Conservation (phyloP, 2,113 vertebrate genomes). For the Cryptomyrus ogoouensis region DNA sequence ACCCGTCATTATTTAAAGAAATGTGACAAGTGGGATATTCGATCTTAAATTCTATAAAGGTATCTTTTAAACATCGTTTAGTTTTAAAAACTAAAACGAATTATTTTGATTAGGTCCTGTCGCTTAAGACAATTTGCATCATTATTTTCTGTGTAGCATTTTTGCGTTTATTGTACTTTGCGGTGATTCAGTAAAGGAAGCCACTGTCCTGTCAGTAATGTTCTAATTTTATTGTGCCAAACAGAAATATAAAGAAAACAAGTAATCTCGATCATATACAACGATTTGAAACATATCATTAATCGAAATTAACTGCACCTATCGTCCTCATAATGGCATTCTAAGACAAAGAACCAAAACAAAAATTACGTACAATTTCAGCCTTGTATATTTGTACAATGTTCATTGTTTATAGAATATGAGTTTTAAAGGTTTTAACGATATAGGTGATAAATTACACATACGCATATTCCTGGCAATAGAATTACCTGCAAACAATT, state of each 20-base stretch:
- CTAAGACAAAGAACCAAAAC: background rate
- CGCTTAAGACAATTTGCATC: background rate
- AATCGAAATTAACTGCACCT: background rate
- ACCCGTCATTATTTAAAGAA: background rate
- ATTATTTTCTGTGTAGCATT: background rate
- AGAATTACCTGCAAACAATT: background rate
- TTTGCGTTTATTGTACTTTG: background rate
- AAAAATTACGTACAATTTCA: background rate
- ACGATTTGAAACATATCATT: background rate
- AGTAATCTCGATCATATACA: background rate
- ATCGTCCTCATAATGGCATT: background rate
- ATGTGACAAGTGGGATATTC: background rate
- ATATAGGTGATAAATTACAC: background rate
- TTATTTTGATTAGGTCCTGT: background rate
- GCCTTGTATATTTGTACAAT: background rate
- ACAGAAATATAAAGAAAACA: background rate
- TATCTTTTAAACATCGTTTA: background rate
- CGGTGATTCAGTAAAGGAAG: background rate
- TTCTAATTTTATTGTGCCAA: background rate
- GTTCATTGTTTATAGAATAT: background rate
- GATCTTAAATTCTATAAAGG: background rate
- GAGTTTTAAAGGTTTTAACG: background rate
- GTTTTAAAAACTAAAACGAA: background rate
- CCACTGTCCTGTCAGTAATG: background rate
- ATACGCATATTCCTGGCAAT: background rate